Base-by-base conservation (phyloP, 1,140 invertebrate genomes). In the Zaprionus inermis region DNA sequence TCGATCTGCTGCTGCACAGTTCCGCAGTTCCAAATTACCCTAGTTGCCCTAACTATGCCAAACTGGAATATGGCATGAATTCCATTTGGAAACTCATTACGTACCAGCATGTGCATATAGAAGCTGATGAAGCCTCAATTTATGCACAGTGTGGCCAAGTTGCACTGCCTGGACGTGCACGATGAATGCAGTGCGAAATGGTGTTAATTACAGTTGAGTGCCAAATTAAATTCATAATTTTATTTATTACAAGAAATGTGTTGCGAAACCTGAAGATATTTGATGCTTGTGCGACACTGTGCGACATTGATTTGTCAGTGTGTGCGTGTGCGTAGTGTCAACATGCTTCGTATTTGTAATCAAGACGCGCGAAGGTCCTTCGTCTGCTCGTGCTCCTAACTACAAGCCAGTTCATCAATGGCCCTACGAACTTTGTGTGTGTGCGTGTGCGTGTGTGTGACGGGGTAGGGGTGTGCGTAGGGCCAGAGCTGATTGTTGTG, bases 261-360 rank as follows among this genome's bases (percentile, higher is more conserved):
- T 16, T 10, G n/a, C n/a, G n/a, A n/a, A n/a, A n/a, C n/a, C n/a
- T n/a, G n/a, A n/a, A n/a, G 14, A n/a, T 38, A 72, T 32, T 32
- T 24, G 34, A 5, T 12, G 52, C 36, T 49, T 24, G 61, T 6
- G 6, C 57, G n/a, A n/a, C 66, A 74, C 57, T 36, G 60, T 76
- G 55, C 44, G 1, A 20, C 54, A 46, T 65, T 59, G 38, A 20
- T 9, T 64, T 12, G n/a, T n/a, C n/a, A n/a, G 41, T 44, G 75
- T 22, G 54, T 20, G 44, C 52, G 41, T 44, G 75, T 22, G 54
- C 24, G 52, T 65, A 32, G 59, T 64, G 32, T 69, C 64, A 73
- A 63, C 66, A 65, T 88, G 76, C 59, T 77, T 78, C 59, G 85
- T 79, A 84, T 85, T 84, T 78, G 78, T 81, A 85, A 85, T 84